Evolutionary conservation across 2,797 vertebrate species (phyloP).

Genomic region (Menidia menidia): DNA sequence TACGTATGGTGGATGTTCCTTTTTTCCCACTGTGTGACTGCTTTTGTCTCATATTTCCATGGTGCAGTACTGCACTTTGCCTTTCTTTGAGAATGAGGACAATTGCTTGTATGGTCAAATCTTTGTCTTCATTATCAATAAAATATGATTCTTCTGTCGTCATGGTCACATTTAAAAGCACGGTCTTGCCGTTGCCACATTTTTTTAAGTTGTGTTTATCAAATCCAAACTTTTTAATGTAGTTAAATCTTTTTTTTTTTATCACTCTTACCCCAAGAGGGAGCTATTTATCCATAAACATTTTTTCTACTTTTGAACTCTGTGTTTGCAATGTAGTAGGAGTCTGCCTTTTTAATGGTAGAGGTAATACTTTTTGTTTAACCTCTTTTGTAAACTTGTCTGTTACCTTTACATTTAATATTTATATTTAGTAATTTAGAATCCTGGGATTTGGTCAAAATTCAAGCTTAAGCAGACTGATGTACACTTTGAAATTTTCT

Average conservation of each 20-base stretch:
- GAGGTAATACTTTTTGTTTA: neutral
- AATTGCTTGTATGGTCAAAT: constrained; percentile 62
- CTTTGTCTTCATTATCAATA: constrained; percentile 7
- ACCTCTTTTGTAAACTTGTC: neutral
- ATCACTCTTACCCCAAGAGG: constrained; percentile 48
- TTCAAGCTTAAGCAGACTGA: neutral
- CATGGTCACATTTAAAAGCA: neutral
- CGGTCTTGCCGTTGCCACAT: too few species aligned
- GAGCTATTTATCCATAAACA: constrained; percentile 32
- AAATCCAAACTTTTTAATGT: neutral
- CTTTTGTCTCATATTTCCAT: constrained; percentile 15
- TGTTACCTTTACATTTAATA: too few species aligned
- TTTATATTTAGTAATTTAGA: too few species aligned
- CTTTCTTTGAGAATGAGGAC: constrained; percentile 1
- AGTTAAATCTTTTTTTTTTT: constrained; percentile 21
- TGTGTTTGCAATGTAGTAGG: neutral
- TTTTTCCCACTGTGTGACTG: neutral
- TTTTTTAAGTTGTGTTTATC: neutral
- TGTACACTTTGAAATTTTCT: neutral
- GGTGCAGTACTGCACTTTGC: constrained; percentile 23
- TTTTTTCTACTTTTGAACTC: neutral
- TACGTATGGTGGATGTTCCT: constrained; percentile 84
- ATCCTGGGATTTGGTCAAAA: too few species aligned
- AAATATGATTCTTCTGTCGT: neutral
- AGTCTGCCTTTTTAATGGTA: neutral